A percentile compares a stretch with the other conserved stretches of the same genome.
phyloP scores from a whole-genome alignment of 2,113 vertebrate species.

The Alligator mississippiensis region DNA sequence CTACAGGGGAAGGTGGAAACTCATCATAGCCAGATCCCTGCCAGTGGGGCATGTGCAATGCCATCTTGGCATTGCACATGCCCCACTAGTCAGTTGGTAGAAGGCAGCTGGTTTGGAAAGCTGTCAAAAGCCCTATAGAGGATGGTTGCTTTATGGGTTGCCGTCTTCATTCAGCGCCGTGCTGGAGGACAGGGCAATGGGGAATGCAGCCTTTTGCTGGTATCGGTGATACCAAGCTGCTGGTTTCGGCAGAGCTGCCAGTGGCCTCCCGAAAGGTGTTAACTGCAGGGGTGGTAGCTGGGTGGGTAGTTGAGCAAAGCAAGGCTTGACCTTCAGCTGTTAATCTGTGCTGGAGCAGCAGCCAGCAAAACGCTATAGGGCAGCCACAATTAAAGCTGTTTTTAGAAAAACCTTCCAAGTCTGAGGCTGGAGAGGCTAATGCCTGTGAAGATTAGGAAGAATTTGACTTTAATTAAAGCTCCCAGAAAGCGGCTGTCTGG shows the following conservation, averaged over 20 bases:
- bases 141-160: neutral
- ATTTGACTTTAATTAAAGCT: constrained; percentile 35
- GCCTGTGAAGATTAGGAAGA: neutral
- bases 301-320: neutral
- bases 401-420: rapidly evolving
- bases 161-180: neutral
- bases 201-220: neutral
- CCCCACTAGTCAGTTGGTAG: too few relatives aligned
- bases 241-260: neutral
- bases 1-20: too few relatives aligned
- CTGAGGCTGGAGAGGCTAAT: neutral
- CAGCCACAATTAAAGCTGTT: rapidly evolving
- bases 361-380: neutral
- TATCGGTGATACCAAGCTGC: rapidly evolving
- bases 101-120: neutral
- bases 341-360: rapidly evolving
- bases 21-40: too few relatives aligned
- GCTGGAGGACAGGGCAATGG: neutral
- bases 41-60: too few relatives aligned
- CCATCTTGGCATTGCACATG: too few relatives aligned
- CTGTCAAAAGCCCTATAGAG: neutral
- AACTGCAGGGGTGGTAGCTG: rapidly evolving
- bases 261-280: rapidly evolving
- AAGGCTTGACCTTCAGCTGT: neutral
- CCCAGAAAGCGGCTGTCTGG: neutral